Base-by-base conservation (phyloP, 2,797 vertebrate genomes). In the Podarcis siculus region DNA sequence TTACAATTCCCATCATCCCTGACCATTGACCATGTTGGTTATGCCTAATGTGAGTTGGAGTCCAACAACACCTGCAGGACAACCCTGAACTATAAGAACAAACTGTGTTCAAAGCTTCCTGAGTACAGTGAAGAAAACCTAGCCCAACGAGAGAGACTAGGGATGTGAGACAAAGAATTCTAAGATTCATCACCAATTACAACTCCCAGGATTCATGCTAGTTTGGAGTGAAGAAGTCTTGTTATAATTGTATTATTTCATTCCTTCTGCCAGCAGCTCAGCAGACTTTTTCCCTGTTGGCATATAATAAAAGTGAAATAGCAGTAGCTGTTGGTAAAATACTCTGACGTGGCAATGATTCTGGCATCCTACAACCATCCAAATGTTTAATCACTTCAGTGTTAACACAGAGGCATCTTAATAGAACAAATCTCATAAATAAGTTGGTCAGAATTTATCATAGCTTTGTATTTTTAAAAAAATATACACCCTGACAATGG, bases 181-280 rank as follows among this genome's bases (percentile, higher is more conserved):
- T 25, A 71, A 30, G 15, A 66, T 71, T 69, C 15, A 45, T 69
- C 81, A 83, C 39, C 19, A n/a, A 8, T 69, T 69, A 69, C 37
- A 83, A 32, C 27, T 75, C 19, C 21, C 21, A 21, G 39, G 39
- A 30, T 42, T 67, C 35, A 37, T 39, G 37, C 17, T 42, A 17
- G 73, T 64, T 78, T 67, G 39, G 39, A 69, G 42, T 76, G 37
- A 9, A 86, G n/a, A 21, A 64, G 27, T 45, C 25, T 45, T 32
- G 66, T 30, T 71, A 67, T 86, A 86, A 78, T 32, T 77, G 30
- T 45, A 86, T 78, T 66, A 66, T 73, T 83, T 61, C 55, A 80
- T n/a, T 27, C 39, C 30, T 86, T 86, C 39, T 32, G 37, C 75
- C 30, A 32, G n/a, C 69, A 78, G 19, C 39, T 23, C 9, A 78